Evolutionary conservation across 2,888 invertebrate species (phyloP).

Genomic region (Mellilla xanthometata): DNA sequence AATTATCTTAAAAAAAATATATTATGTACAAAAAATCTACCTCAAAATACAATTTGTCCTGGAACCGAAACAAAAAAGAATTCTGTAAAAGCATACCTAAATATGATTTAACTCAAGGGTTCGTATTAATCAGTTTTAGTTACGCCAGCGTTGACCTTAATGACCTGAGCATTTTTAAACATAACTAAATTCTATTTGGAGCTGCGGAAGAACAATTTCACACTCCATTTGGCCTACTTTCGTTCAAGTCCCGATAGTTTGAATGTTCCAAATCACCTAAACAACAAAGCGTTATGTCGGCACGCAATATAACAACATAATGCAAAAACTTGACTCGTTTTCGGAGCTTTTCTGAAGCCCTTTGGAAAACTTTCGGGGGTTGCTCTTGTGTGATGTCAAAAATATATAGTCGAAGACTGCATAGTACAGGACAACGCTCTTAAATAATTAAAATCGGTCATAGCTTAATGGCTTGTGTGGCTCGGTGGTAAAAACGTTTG

Average conservation of each 20-base stretch:
- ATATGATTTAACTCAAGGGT: too few relatives aligned
- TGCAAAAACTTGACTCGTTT: conserved; percentile 19
- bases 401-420: not conserved
- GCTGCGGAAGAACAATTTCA: not conserved
- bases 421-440: not conserved
- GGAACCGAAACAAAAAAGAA: too few relatives aligned
- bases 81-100: too few relatives aligned
- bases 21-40: too few relatives aligned
- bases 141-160: not conserved
- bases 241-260: conserved; percentile 7
- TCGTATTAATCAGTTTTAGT: too few relatives aligned
- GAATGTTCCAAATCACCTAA: conserved; percentile 17
- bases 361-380: conserved; percentile 9
- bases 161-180: not conserved
- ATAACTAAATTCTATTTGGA: not conserved
- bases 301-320: conserved; percentile 20
- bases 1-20: too few relatives aligned
- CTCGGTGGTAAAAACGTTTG: too few relatives aligned
- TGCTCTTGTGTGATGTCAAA: conserved; percentile 5
- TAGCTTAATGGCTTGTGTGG: too few relatives aligned
- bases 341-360: conserved; percentile 11
- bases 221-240: conserved; percentile 7
- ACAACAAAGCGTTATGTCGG: conserved; percentile 17
- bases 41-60: too few relatives aligned
- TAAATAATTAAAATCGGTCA: too few relatives aligned